phyloP scores from a whole-genome alignment of 2,888 invertebrate species.

The Stenodera caucasica region DNA sequence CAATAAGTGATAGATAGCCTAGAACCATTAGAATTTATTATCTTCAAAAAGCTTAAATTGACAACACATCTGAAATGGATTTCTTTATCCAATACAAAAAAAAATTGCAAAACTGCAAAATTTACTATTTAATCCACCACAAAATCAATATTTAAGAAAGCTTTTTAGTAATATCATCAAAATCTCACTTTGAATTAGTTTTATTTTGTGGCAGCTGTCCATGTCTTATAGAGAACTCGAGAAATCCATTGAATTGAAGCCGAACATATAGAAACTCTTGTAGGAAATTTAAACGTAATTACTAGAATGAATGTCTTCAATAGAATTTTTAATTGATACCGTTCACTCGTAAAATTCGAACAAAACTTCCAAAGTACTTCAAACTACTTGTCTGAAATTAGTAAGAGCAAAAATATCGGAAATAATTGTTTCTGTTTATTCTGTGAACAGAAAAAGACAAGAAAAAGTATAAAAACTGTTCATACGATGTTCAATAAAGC shows the following conservation, averaged over 20 bases:
- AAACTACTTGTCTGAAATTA: not conserved
- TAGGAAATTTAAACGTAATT: not conserved
- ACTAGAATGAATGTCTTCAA: not conserved
- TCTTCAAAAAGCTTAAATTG: constrained; percentile 4
- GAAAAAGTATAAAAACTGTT: not conserved
- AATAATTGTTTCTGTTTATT: not conserved
- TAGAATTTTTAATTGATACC: not conserved
- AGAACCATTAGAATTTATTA: constrained; percentile 20
- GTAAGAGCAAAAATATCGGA: not conserved
- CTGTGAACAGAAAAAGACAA: not conserved
- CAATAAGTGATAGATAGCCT: constrained; percentile 1
- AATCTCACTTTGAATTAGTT: too few relatives aligned
- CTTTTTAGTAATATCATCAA: too few relatives aligned
- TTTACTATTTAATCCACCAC: too few relatives aligned
- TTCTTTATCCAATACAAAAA: too few relatives aligned
- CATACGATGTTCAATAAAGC: not conserved
- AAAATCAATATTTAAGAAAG: too few relatives aligned
- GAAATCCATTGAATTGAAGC: not conserved
- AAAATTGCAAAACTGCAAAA: too few relatives aligned
- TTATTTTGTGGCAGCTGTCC: too few relatives aligned
- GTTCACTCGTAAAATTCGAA: not conserved
- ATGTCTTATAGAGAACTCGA: too few relatives aligned
- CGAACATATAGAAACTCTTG: constrained; percentile 6
- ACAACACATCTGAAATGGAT: too few relatives aligned
- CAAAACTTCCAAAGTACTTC: too few relatives aligned